phyloP scores from a whole-genome alignment of 2,888 invertebrate genomes.

The Netelia inedita region DNA sequence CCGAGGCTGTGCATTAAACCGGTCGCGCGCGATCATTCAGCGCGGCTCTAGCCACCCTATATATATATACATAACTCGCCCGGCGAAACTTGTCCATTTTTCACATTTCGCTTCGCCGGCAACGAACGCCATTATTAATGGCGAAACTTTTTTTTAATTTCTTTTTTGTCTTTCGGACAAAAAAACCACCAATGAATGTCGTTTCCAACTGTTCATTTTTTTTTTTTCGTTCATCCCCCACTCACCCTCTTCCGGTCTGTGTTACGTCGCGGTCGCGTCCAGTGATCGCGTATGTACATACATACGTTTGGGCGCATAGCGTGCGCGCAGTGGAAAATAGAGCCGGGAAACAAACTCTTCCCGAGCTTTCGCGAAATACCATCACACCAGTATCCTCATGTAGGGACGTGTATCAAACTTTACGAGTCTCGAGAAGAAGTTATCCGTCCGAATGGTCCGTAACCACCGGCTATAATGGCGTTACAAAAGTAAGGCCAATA shows the following conservation, averaged over 20 bases:
- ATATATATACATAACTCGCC: conserved; percentile 9
- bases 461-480: conserved; percentile 66
- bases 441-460: conserved; percentile 61
- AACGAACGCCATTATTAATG: conserved; percentile 67
- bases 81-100: conserved; percentile 35
- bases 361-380: conserved; percentile 28
- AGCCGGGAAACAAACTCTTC: conserved; percentile 46
- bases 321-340: conserved; percentile 6
- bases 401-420: conserved; percentile 65
- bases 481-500: conserved; percentile 63
- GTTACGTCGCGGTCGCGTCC: background rate
- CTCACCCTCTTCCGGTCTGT: background rate
- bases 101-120: conserved; percentile 51
- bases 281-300: conserved; percentile 28
- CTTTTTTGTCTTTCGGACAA: background rate
- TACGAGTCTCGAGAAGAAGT: conserved; percentile 66
- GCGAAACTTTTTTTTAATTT: conserved; percentile 55
- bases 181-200: conserved; percentile 65
- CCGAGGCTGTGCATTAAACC: conserved; percentile 13
- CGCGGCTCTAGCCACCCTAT: conserved; percentile 12
- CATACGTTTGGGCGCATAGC: conserved; percentile 19
- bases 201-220: conserved; percentile 35
- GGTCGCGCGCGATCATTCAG: conserved; percentile 31
- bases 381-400: background rate
- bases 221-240: conserved; percentile 8